phyloP scores from a whole-genome alignment of 2,113 vertebrate genomes.

The Lagenorhynchus albirostris region DNA sequence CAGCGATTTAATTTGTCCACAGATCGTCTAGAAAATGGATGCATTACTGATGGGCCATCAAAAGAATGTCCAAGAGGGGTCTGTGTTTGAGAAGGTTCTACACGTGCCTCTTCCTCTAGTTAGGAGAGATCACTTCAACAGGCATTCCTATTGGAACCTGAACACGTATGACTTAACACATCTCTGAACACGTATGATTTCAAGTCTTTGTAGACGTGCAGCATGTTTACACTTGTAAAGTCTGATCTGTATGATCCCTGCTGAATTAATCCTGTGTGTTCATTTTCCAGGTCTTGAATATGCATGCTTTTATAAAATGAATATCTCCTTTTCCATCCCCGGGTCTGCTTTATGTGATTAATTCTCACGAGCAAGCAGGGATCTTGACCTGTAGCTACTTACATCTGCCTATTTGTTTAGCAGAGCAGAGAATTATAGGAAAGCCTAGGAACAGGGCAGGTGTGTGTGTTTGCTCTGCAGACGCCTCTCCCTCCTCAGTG shows the following conservation, averaged over 20 bases:
- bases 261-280: background rate
- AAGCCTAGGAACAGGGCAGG: background rate
- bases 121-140: background rate
- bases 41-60: background rate
- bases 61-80: background rate
- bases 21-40: background rate
- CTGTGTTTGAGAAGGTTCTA: background rate
- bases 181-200: background rate
- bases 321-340: background rate
- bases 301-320: background rate
- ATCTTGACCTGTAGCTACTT: conserved; percentile 21
- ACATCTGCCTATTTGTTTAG: background rate
- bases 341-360: background rate
- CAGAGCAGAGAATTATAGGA: background rate
- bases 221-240: background rate
- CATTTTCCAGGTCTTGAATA: background rate
- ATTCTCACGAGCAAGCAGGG: background rate
- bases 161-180: background rate
- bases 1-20: background rate
- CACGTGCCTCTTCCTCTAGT: background rate
- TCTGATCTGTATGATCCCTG: background rate
- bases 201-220: background rate
- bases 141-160: background rate
- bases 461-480: background rate
- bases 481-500: background rate